Evolutionary conservation across 64 coral and sea anemone genomes (phyloP), one percentile per base, ranked within the genome.

Genomic region (Hydrozoanthus tunicans): DNA sequence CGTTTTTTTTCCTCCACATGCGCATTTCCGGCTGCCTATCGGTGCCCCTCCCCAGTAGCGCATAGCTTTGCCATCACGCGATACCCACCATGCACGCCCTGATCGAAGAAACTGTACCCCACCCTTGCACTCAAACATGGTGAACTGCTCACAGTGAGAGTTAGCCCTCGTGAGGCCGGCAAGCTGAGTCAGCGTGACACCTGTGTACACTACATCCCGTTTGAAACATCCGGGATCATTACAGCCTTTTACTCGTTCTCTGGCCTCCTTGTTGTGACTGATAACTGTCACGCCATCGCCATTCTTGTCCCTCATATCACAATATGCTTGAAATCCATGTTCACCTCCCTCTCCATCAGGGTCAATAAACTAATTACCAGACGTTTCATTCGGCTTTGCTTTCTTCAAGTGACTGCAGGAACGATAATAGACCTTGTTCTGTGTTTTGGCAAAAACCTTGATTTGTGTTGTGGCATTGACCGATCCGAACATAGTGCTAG

Each of bases 131-230:
- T 11, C 58, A 6, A 64, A 85, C 54, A n/a, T 85, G 27, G 68
- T 14, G 63, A 68, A 86, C 65, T 86, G 83, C 43, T 86, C 83
- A 56, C 83, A 86, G 83, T 54, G 24, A 3, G 64, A 53, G 10
- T 32, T n/a, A 6, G 54, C n/a, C 55, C 9, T 70, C 17, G 83
- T 72, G 13, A 86, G 64, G 43, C 25, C 26, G 7, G 62, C n/a
- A 11, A 86, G 83, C 64, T 86, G 83, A 67, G 60, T 60, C 25
- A 86, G 10, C 13, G 65, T 54, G 43, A 86, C 69, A 7, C 13
- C 85, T 73, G 55, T 23, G 27, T 89, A 89, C 26, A 4, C 4
- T 24, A 89, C 85, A 68, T 59, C 51, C 17, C 64, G 62, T 56
- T 67, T 0, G 64, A 17, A 54, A 58, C 66, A 71, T 9, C 66